Conservation (phyloP, 2,797 vertebrate species). For the Sebastiscus tertius region DNA sequence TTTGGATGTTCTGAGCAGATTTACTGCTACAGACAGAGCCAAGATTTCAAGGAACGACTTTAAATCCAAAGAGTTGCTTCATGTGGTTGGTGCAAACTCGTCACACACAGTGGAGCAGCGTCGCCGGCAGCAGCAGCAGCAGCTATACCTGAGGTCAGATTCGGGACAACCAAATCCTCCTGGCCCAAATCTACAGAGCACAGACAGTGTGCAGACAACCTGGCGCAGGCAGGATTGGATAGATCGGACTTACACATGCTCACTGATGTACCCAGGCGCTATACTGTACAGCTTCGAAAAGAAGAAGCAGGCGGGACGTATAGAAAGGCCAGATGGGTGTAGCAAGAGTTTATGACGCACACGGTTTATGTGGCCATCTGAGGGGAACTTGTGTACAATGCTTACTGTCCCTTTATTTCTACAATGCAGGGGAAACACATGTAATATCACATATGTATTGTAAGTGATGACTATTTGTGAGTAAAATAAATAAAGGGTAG, state of each 20-base stretch:
- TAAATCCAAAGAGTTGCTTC: neutral
- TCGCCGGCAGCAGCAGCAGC: neutral
- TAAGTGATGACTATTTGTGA: neutral
- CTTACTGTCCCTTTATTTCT: neutral
- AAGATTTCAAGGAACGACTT: conserved; percentile 35
- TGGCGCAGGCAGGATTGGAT: conserved; percentile 34
- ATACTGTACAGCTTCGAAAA: neutral
- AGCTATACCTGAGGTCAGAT: conserved; percentile 46
- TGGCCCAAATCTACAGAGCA: conserved; percentile 68
- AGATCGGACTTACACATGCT: conserved; percentile 39
- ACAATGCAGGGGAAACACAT: neutral
- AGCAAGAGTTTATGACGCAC: neutral
- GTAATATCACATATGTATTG: neutral
- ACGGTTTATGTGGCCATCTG: neutral
- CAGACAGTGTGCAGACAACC: conserved; percentile 44
- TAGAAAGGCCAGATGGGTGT: neutral
- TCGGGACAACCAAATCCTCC: conserved; percentile 69
- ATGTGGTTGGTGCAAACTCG: neutral
- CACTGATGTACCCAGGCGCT: conserved; percentile 5
- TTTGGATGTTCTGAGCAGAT: conserved; percentile 9
- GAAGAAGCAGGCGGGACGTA: conserved; percentile 12
- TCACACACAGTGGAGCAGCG: neutral
- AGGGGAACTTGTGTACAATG: neutral
- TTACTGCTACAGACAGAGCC: neutral
- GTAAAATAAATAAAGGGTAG: neutral